Evolutionary conservation across 2,888 invertebrate species (phyloP), one percentile per base, ranked within the genome.

Genomic region (Hemicrepidius hirtus): DNA sequence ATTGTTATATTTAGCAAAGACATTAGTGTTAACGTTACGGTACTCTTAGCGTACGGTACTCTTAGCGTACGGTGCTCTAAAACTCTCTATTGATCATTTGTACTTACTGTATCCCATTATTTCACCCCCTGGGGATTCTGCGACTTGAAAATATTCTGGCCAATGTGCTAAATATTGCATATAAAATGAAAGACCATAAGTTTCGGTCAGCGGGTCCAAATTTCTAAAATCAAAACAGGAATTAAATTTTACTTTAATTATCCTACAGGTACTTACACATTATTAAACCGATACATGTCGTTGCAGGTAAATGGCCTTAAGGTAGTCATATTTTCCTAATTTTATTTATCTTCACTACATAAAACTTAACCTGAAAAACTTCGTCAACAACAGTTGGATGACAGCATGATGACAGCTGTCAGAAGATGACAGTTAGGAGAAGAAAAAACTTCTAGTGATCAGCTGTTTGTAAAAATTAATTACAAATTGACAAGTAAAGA

Each of bases 101-200:
- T 68, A 90, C 93, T 91, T 89, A 98, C 98, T 98, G 85, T 99
- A 99, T 76, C 99, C 99, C 97, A 99, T 98, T 73, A 99, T 96
- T 88, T 97, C 95, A 3, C 97, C 98, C 86, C 93, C 95, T 3
- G 98, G 96, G 16, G 98, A 95, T 89, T 98, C 98, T 2, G 97
- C 97, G 16, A 97, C 95, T 90, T 97, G 97, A 86, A 99, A 98
- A 86, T 97, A 99, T 87, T 99, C 99, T 0, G 99, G 98, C 98
- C 98, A 99, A 84, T 97, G 97, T 9, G 97, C 97, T 83, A 99
- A 88, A 87, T 99, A 99, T 84, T 98, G 97, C 87, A 99, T 95
- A 84, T 99, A 99, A 88, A 99, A 99, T 6, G 95, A 93, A 66
- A 97, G 87, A 0, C 96, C 97, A 87, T 97, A 97, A 18, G 99